Evolutionary conservation across 2,113 vertebrate species (phyloP).

Genomic region (Coturnix japonica): DNA sequence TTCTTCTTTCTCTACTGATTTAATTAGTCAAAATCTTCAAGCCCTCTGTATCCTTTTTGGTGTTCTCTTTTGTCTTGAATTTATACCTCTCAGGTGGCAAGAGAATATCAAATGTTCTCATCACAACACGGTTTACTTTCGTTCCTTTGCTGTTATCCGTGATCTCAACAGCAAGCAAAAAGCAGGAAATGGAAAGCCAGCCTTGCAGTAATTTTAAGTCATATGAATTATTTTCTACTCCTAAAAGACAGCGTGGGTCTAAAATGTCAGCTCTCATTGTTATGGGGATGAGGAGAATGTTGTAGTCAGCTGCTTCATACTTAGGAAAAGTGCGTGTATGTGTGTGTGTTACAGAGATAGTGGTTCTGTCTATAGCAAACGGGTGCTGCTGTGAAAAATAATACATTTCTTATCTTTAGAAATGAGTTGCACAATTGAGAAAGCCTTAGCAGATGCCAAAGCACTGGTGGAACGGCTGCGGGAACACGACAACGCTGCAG

Average conservation of each 20-base stretch:
- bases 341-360: background rate
- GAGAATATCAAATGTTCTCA: background rate
- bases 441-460: slow-evolving; percentile 94
- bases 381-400: background rate
- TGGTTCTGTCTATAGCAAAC: background rate
- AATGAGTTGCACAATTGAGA: slow-evolving; percentile 95
- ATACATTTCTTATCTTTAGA: slow-evolving; percentile 50
- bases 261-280: background rate
- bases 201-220: background rate
- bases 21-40: background rate
- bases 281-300: background rate
- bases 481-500: slow-evolving; percentile 94
- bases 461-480: slow-evolving; percentile 92
- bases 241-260: background rate
- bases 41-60: background rate
- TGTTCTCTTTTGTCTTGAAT: background rate
- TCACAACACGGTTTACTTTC: background rate
- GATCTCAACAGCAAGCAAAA: background rate
- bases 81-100: background rate
- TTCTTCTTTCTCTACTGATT: background rate
- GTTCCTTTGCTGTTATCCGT: background rate
- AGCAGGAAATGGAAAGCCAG: background rate
- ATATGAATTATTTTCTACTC: background rate
- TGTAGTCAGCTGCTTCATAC: background rate
- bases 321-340: background rate